phyloP scores from a whole-genome alignment of 2,113 vertebrate species.

The Microcebus griseorufus region DNA sequence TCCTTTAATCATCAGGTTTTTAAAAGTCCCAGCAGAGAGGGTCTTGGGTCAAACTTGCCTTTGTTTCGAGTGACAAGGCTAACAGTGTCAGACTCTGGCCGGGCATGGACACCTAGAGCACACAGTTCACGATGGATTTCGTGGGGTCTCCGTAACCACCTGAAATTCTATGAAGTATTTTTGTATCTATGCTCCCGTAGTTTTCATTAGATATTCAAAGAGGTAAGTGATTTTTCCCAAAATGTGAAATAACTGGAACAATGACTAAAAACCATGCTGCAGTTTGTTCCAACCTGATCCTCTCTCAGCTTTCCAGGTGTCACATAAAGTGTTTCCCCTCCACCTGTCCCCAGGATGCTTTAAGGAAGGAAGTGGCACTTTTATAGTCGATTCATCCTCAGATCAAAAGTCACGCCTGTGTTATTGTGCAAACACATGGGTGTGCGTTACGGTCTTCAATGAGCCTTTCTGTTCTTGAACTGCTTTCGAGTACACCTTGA shows the following conservation, averaged over 20 bases:
- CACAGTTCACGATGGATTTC: fast-evolving
- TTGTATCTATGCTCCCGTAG: neutral
- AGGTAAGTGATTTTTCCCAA: neutral
- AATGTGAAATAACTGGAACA: neutral
- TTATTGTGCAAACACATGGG: no score
- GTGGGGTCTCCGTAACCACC: neutral
- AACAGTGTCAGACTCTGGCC: neutral
- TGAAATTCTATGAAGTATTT: neutral
- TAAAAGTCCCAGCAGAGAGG: neutral
- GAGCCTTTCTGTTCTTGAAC: neutral
- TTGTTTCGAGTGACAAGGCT: neutral
- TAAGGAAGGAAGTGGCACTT: neutral
- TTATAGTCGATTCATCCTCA: neutral
- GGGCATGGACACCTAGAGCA: fast-evolving
- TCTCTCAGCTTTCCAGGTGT: neutral
- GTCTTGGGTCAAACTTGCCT: neutral
- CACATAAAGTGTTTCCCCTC: fast-evolving
- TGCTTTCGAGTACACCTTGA: neutral
- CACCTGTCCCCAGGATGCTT: neutral
- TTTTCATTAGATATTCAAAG: neutral
- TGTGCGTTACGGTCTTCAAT: fast-evolving
- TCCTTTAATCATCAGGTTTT: neutral
- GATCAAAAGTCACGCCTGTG: neutral
- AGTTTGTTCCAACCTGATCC: neutral
- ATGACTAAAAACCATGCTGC: neutral